Evolutionary conservation across 53 echinoderm and acorn worm species (phyloP).

Genomic region (Pentamera pediparva): DNA sequence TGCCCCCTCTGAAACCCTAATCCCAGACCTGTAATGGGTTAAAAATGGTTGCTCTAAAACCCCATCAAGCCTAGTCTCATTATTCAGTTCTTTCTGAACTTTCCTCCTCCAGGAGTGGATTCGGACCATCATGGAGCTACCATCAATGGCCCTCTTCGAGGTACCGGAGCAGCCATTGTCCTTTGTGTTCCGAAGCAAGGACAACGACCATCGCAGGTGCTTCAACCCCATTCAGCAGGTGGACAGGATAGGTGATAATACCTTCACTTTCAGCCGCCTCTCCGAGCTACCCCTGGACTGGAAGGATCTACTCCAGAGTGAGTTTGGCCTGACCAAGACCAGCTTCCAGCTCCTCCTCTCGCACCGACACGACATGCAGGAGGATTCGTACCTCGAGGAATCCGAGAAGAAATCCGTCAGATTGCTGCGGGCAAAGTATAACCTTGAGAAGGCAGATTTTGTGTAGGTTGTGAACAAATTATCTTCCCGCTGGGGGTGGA

Average conservation of each 20-base stretch:
- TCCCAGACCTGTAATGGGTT: too few species aligned
- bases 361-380: slow-evolving; percentile 94
- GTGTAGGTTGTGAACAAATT: slow-evolving; percentile 46
- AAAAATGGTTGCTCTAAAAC: too few species aligned
- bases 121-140: slow-evolving; percentile 13
- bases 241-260: slow-evolving; percentile 8
- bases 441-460: slow-evolving; percentile 69
- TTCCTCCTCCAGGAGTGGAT: slow-evolving; percentile 11
- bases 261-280: slow-evolving; percentile 52
- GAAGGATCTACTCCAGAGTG: slow-evolving; percentile 70
- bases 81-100: neutral
- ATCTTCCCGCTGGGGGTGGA: neutral
- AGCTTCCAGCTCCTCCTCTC: slow-evolving; percentile 81
- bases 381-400: slow-evolving; percentile 76
- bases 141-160: slow-evolving; percentile 1
- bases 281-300: slow-evolving; percentile 69
- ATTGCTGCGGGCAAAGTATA: slow-evolving; percentile 64
- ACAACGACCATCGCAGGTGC: neutral
- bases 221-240: slow-evolving; percentile 1
- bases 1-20: too few species aligned
- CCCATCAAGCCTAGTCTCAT: too few species aligned
- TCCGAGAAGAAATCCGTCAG: slow-evolving; percentile 77
- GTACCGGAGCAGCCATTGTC: neutral
- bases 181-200: neutral
- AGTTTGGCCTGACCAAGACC: slow-evolving; percentile 79